Conservation (phyloP, 2,113 vertebrate genomes). For the Bungarus multicinctus region DNA sequence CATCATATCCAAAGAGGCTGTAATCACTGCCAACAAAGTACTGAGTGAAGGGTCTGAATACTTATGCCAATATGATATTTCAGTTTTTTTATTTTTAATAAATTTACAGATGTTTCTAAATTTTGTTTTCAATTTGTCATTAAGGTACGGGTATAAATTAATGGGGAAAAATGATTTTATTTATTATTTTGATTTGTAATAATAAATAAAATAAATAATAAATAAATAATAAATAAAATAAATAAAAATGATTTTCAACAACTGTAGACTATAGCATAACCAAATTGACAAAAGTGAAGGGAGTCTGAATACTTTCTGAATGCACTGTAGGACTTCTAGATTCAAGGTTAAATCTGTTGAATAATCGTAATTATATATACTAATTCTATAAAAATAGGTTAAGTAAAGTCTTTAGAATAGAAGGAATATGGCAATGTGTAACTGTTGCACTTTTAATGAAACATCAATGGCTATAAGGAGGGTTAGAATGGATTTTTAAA, state of each 20-base stretch:
- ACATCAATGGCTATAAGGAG: neutral
- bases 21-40: neutral
- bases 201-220: no score
- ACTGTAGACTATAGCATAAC: neutral
- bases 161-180: neutral
- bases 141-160: neutral
- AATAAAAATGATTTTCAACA: neutral
- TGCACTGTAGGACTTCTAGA: neutral
- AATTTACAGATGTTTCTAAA: neutral
- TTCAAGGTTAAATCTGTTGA: neutral
- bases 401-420: neutral
- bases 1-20: neutral
- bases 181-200: no score
- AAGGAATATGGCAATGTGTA: neutral
- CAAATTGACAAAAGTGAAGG: neutral
- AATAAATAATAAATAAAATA: no score
- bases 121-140: neutral
- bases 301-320: neutral
- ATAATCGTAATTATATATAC: no score
- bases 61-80: neutral
- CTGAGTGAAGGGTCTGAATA: neutral
- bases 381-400: neutral
- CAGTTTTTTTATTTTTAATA: neutral
- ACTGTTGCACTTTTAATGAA: neutral
- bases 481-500: neutral